Conservation (phyloP, 2,888 invertebrate genomes). For the Leptopilina syphax region DNA sequence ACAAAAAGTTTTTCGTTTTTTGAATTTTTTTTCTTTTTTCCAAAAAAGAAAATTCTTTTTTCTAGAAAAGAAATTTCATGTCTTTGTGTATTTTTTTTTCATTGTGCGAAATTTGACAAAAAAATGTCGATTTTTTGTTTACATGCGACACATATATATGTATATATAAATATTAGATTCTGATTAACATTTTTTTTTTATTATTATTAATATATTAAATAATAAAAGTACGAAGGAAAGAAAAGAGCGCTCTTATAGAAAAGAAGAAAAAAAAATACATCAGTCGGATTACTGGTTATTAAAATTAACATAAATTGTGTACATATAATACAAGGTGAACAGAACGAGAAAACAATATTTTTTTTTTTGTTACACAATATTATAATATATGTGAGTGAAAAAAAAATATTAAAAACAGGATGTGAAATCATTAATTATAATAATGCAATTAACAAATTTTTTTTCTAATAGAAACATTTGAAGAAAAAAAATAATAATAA, state of each 20-base stretch:
- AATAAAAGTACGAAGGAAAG: slow-evolving; percentile 44
- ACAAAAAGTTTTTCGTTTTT: too few relatives aligned
- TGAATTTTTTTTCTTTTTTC: too few relatives aligned
- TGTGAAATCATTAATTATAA: background rate
- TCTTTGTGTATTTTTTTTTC: too few relatives aligned
- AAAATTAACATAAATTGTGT: slow-evolving; percentile 20
- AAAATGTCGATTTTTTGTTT: slow-evolving; percentile 23
- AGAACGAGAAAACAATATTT: background rate
- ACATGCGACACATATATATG: slow-evolving; percentile 57
- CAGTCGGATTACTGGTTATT: slow-evolving; percentile 35
- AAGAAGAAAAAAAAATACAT: slow-evolving; percentile 7
- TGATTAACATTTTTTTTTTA: slow-evolving; percentile 42
- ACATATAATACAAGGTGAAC: slow-evolving; percentile 30
- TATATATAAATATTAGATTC: slow-evolving; percentile 50
- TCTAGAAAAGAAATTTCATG: too few relatives aligned
- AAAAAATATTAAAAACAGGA: background rate
- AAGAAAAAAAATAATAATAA: too few relatives aligned
- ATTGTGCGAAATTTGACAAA: background rate
- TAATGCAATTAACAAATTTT: background rate
- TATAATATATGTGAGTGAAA: too few relatives aligned
- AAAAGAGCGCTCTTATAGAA: slow-evolving; percentile 11
- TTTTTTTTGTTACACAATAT: background rate
- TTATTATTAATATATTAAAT: slow-evolving; percentile 45
- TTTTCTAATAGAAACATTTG: too few relatives aligned
- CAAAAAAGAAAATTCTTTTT: too few relatives aligned